Percentiles rank a stretch among this genome's conserved stretches.
These are phyloP conservation scores for Nomada ferruginata DNA, from an alignment of 2,888 invertebrate species.

Conservation along the genomic window DNA sequence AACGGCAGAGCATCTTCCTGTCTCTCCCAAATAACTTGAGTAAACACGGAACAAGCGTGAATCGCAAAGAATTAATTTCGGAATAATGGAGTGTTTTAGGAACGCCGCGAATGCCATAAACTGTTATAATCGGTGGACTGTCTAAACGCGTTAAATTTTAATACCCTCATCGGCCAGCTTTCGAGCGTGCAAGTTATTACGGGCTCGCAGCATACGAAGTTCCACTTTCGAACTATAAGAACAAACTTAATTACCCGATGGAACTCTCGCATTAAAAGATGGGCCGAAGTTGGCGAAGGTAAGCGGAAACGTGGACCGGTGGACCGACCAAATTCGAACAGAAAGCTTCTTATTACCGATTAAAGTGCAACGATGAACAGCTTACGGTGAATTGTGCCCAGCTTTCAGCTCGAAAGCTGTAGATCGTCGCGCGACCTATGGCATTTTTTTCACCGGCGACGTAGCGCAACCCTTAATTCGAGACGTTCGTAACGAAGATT, in stretches of 20 bases:
- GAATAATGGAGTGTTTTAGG: background rate
- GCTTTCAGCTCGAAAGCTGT: background rate
- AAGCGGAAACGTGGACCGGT: background rate
- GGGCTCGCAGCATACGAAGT: background rate
- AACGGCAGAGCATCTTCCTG: too few relatives aligned
- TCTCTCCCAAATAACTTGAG: background rate
- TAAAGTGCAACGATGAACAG: background rate
- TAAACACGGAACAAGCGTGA: background rate
- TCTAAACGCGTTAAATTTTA: background rate
- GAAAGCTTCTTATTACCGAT: too few relatives aligned
- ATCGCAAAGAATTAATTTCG: too few relatives aligned
- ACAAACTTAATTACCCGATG: constrained; percentile 18
- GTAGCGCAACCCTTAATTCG: background rate
- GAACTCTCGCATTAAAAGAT: background rate
- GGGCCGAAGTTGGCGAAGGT: background rate
- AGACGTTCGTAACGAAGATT: constrained; percentile 16
- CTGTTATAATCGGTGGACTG: background rate
- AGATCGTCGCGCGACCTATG: background rate
- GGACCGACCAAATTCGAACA: background rate
- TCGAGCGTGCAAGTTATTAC: background rate
- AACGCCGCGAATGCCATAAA: background rate
- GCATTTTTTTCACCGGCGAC: constrained; percentile 3
- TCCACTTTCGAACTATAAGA: background rate
- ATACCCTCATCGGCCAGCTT: background rate
- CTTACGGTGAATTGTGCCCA: background rate